Evolutionary conservation across 2,888 invertebrate species (phyloP), one percentile per base, ranked within the genome.

Genomic region (Congeria kusceri): DNA sequence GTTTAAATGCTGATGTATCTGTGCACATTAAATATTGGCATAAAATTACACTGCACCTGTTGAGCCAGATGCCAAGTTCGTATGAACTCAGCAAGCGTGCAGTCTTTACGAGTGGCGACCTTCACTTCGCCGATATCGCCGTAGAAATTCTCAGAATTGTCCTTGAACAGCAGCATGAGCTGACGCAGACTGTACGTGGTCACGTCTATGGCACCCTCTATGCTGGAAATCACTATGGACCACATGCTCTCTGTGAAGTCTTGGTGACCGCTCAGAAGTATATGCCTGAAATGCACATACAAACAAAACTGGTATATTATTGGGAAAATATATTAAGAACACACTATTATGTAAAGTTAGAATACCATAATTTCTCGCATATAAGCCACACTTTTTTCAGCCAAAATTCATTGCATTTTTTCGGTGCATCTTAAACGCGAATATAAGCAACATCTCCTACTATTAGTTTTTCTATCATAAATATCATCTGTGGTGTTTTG

Each of bases 71-170:
- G 97, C 89, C 97, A 96, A 56, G 98, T 95, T 85, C 98, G 95
- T 47, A 97, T 96, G 89, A 97, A 96, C 91, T 98, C 98, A 82
- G 96, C 96, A 15, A 96, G 95, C 0, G 97, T 96, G 90, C 97
- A 97, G 92, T 98, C 98, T 76, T 96, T 95, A 61, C 98, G 95
- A 0, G 98, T 98, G 0, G 98, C 98, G 9, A 98, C 98, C 95
- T 98, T 98, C 0, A 98, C 98, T 84, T 97, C 97, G 0, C 94
- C 94, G 57, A 93, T 90, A 93, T 98, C 98, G 0, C 98, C 98
- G 92, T 98, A 98, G 94, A 98, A 98, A 91, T 98, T 98, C 89
- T 97, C 97, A 0, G 98, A 98, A 91, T 97, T 96, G 87, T 96
- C 96, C 89, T 97, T 96, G 93, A 98, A 99, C 47, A 97, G 97